Evolutionary conservation across 2,888 invertebrate genomes (phyloP).

Genomic region (Drosophila nr. fundita): DNA sequence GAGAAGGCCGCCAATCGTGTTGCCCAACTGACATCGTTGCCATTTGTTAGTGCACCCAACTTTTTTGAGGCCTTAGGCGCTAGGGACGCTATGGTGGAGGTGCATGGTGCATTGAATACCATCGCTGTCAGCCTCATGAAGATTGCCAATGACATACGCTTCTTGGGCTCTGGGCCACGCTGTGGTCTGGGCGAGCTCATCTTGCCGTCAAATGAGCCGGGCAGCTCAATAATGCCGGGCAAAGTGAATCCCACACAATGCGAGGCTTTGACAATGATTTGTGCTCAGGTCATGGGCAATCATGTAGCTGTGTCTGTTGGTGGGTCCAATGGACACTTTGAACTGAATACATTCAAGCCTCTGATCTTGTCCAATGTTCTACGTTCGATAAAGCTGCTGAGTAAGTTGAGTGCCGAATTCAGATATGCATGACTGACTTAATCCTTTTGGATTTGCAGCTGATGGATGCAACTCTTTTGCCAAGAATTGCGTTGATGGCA

Average conservation of each 20-base stretch:
- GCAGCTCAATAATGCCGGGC: conserved; percentile 99
- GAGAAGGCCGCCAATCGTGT: conserved; percentile 95
- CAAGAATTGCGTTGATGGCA: conserved; percentile 93
- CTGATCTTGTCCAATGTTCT: conserved; percentile 97
- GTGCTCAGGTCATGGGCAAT: conserved; percentile 98
- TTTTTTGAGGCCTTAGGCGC: conserved; percentile 98
- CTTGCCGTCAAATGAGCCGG: conserved; percentile 98
- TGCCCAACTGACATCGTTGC: conserved; percentile 91
- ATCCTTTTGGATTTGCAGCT: conserved; percentile 81
- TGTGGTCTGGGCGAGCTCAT: conserved; percentile 97
- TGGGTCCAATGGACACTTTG: conserved; percentile 98
- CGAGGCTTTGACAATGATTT: conserved; percentile 98
- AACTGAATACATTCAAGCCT: conserved; percentile 99
- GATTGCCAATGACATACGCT: conserved; percentile 95
- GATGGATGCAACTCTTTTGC: conserved; percentile 93
- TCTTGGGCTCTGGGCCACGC: conserved; percentile 97
- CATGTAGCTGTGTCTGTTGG: conserved; percentile 96
- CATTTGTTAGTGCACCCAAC: conserved; percentile 97
- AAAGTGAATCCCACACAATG: conserved; percentile 99
- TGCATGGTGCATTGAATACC: conserved; percentile 96
- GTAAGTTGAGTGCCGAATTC: conserved; percentile 82
- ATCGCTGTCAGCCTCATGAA: conserved; percentile 97
- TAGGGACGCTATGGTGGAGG: conserved; percentile 98
- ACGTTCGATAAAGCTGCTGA: conserved; percentile 93
- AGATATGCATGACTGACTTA: background rate